Evolutionary conservation across 2,113 vertebrate genomes (phyloP).

Genomic region (Python bivittatus): DNA sequence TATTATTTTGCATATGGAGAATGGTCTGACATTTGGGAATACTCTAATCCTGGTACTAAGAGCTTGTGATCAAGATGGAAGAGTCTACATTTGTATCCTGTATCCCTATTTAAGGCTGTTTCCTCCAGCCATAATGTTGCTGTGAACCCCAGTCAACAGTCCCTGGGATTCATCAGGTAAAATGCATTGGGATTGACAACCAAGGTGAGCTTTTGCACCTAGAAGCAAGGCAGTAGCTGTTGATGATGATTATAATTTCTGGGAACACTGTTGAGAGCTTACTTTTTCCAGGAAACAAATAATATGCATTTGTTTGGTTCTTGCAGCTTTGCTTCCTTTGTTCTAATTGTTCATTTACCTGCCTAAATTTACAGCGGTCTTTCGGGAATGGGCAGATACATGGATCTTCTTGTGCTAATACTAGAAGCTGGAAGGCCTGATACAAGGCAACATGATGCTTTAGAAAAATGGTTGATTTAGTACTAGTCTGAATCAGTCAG

Average conservation of each 20-base stretch:
- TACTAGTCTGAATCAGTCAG: background rate
- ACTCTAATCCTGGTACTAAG: conserved; percentile 3
- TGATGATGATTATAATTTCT: conserved; percentile 12
- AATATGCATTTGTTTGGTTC: background rate
- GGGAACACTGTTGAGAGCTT: conserved; percentile 7
- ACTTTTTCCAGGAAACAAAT: conserved; percentile 16
- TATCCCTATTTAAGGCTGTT: conserved; percentile 7
- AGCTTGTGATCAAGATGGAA: conserved; percentile 8
- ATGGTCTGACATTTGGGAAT: conserved; percentile 39
- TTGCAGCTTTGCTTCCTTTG: conserved; percentile 1
- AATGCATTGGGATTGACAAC: conserved; percentile 15
- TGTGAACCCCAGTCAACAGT: background rate
- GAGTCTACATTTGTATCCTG: background rate
- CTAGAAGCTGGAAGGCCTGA: background rate
- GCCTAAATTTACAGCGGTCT: background rate
- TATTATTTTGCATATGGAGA: conserved; percentile 25
- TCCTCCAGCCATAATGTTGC: conserved; percentile 34
- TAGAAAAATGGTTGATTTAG: background rate
- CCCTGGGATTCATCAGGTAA: conserved; percentile 16
- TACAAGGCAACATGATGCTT: background rate
- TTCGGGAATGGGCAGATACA: background rate
- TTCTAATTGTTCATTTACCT: background rate
- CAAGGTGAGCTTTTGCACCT: background rate
- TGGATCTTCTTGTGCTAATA: background rate
- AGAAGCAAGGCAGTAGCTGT: background rate